Base-by-base conservation (phyloP, 2,113 vertebrate genomes). In the Pachyramphus minor region DNA sequence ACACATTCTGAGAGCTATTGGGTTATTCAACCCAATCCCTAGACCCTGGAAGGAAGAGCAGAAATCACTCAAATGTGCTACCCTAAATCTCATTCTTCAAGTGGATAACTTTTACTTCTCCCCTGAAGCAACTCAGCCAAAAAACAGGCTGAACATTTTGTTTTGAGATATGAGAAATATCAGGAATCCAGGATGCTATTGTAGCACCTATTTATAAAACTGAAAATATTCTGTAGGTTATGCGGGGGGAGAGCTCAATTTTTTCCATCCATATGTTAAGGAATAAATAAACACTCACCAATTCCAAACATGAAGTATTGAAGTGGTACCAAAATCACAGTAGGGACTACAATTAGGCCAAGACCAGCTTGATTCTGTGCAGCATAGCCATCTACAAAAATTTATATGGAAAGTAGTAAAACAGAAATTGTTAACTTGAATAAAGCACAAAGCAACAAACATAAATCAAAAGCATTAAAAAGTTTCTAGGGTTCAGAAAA, bases 261-360 rank as follows among this genome's bases (percentile, higher is more conserved):
- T 63, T 19, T 64, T 18, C 16, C 23, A 25, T 39, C 30, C 14
- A 8, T 27, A 37, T 14, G 5, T 62, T 55, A 85, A 42, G 8
- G 58, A 93, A 58, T 58, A 67, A 93, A 95, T 27, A 66, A 93
- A 93, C 90, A 96, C 98, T 97, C 55, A 98, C 98, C 95, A 71
- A 94, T 95, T 83, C 69, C 85, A 95, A 98, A 97, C 12, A 98
- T 64, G n/a, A 75, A 73, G 39, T 97, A 98, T 17, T 98, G 97
- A 89, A 98, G 90, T 0, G 90, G 87, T 89, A 98, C 45, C 92
- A 97, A 71, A 84, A 97, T 67, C 69, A 95, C 58, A 69, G 93
- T 74, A 89, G 98, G 97, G 53, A 98, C 41, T 69, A 98, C 94
- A 90, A 96, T 89, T 62, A 98, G 96, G 71, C 97, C 97, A 95